phyloP scores from a whole-genome alignment of 2,888 invertebrate genomes.

The Aporophyla lueneburgensis region DNA sequence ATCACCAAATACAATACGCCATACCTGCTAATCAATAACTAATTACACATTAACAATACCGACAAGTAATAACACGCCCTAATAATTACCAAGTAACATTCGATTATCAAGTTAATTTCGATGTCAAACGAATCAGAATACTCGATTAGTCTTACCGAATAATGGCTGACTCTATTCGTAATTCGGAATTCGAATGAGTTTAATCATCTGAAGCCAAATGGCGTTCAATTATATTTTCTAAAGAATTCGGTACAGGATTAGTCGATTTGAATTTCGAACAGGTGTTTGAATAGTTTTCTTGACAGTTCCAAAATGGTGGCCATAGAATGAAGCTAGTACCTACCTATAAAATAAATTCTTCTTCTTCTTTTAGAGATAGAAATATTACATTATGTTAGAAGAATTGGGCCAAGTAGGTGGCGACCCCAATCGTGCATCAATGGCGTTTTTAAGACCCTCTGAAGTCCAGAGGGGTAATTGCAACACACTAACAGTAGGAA shows the following conservation, averaged over 20 bases:
- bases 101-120: constrained; percentile 63
- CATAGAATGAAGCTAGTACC: not conserved
- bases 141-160: constrained; percentile 68
- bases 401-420: too few relatives aligned
- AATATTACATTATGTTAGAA: not conserved
- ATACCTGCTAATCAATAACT: constrained; percentile 37
- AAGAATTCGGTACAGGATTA: constrained; percentile 66
- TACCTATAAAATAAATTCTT: too few relatives aligned
- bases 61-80: constrained; percentile 30
- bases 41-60: constrained; percentile 24
- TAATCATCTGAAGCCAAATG: constrained; percentile 67
- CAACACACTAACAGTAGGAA: too few relatives aligned
- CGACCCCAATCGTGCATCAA: too few relatives aligned
- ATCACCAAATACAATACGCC: constrained; percentile 7
- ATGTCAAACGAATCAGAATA: constrained; percentile 65
- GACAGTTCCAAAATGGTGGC: constrained; percentile 45
- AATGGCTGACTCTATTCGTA: constrained; percentile 68
- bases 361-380: too few relatives aligned
- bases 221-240: constrained; percentile 60
- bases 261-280: constrained; percentile 64
- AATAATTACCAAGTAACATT: constrained; percentile 60
- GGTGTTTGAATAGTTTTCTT: constrained; percentile 66
- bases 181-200: constrained; percentile 77
- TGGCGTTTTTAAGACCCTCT: too few relatives aligned
- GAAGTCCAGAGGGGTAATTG: too few relatives aligned